A percentile compares a stretch with the other conserved stretches of the same genome.
Evolutionary conservation across 2,797 vertebrate genomes (phyloP).

Genomic region (Okamejei kenojei): DNA sequence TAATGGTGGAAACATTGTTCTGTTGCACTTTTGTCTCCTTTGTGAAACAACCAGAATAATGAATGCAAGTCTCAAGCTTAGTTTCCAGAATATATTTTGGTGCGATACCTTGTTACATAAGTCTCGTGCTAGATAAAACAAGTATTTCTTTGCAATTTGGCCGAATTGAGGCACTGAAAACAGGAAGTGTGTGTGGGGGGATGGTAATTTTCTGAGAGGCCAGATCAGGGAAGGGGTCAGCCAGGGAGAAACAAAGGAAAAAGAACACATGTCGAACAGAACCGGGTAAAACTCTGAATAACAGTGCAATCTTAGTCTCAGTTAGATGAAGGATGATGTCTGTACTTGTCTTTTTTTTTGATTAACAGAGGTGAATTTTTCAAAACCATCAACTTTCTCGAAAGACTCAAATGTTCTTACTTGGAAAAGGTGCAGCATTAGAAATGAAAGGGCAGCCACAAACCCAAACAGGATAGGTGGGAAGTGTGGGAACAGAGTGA

Average conservation of each 20-base stretch:
- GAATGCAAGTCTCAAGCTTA: not conserved
- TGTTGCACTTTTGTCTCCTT: not conserved
- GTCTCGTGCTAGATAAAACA: not conserved
- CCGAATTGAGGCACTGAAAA: not conserved
- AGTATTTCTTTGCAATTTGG: not conserved
- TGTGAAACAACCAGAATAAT: not conserved
- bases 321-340: not conserved
- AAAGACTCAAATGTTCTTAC: not conserved
- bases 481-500: not conserved
- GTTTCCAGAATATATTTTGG: not conserved
- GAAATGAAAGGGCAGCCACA: not conserved
- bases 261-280: not conserved
- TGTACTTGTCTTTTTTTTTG: not conserved
- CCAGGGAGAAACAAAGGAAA: not conserved
- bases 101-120: not conserved
- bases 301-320: not conserved
- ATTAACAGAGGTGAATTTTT: not conserved
- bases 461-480: not conserved
- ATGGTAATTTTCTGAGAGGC: not conserved
- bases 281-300: not conserved
- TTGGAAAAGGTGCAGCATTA: not conserved
- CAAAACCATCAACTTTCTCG: not conserved
- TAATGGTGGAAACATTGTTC: not conserved
- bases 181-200: not conserved
- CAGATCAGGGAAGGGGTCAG: not conserved